Conservation (phyloP, 2,113 vertebrate species). For the Ctenomys sociabilis region DNA sequence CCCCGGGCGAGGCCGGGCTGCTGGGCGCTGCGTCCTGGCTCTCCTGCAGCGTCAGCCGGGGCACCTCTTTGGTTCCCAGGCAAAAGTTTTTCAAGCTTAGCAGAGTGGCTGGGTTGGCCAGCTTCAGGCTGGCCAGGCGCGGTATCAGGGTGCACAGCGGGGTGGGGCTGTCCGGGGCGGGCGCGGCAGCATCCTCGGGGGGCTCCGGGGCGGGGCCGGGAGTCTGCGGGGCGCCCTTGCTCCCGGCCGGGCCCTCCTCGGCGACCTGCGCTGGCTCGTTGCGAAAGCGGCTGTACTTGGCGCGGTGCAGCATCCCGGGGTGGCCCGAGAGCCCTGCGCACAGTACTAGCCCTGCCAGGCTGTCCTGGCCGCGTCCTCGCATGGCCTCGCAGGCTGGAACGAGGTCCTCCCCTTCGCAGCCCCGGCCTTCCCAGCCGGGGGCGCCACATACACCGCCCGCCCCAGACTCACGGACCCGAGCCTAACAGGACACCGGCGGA, state of each 20-base stretch:
- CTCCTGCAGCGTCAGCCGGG: conserved; percentile 85
- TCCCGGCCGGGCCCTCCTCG: conserved; percentile 88
- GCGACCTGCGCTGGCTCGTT: conserved; percentile 92
- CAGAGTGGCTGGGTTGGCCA: conserved; percentile 88
- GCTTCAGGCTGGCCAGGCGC: conserved; percentile 90
- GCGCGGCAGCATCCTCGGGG: conserved; percentile 82
- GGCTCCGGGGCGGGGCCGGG: conserved; percentile 75
- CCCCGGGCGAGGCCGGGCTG: conserved; percentile 81
- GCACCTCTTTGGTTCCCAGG: conserved; percentile 85
- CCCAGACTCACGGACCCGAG: not conserved
- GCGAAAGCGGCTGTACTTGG: conserved; percentile 96
- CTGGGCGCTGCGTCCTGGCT: conserved; percentile 79
- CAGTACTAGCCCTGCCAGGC: conserved; percentile 85
- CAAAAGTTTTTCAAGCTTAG: conserved; percentile 88
- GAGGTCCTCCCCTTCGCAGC: conserved; percentile 3
- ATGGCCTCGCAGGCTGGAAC: conserved; percentile 87
- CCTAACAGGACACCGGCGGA: not conserved
- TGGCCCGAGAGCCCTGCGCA: conserved; percentile 87
- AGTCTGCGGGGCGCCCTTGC: conserved; percentile 85
- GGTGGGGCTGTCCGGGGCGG: conserved; percentile 85
- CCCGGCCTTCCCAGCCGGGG: not conserved
- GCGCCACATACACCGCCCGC: not conserved
- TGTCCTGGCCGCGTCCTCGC: conserved; percentile 88
- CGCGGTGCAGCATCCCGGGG: conserved; percentile 94
- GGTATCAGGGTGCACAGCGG: conserved; percentile 91